Evolutionary conservation across 2,113 vertebrate species (phyloP).

Genomic region (Aplodontia rufa): DNA sequence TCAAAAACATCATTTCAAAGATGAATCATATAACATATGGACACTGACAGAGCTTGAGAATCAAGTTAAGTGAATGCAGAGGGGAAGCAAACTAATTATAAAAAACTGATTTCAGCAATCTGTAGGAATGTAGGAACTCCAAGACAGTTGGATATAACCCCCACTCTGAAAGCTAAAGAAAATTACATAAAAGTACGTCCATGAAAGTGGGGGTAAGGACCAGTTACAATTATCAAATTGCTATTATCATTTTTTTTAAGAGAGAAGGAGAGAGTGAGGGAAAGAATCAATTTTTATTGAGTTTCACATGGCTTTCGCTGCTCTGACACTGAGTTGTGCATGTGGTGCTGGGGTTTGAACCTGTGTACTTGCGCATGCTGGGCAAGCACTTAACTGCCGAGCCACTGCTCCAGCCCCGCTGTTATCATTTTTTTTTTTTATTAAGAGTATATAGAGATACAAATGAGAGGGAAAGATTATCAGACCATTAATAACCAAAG

Average conservation of each 20-base stretch:
- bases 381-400: too few relatives aligned
- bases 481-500: too few relatives aligned
- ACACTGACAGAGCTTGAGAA: conserved; percentile 45
- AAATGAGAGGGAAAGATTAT: too few relatives aligned
- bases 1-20: conserved; percentile 31
- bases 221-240: neutral
- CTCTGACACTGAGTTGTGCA: too few relatives aligned
- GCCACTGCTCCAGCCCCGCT: too few relatives aligned
- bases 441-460: too few relatives aligned
- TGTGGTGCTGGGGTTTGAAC: too few relatives aligned
- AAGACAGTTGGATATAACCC: conserved; percentile 13
- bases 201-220: neutral
- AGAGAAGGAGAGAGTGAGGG: too few relatives aligned
- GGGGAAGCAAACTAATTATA: conserved; percentile 47
- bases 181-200: neutral
- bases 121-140: conserved; percentile 36
- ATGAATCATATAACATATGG: conserved; percentile 66
- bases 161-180: conserved; percentile 17
- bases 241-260: neutral
- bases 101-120: conserved; percentile 55
- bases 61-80: conserved; percentile 37
- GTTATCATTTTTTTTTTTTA: too few relatives aligned
- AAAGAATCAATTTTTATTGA: too few relatives aligned
- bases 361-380: too few relatives aligned
- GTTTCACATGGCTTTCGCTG: too few relatives aligned